Evolutionary conservation across 2,797 vertebrate genomes (phyloP).

Genomic region (Lophius americanus): DNA sequence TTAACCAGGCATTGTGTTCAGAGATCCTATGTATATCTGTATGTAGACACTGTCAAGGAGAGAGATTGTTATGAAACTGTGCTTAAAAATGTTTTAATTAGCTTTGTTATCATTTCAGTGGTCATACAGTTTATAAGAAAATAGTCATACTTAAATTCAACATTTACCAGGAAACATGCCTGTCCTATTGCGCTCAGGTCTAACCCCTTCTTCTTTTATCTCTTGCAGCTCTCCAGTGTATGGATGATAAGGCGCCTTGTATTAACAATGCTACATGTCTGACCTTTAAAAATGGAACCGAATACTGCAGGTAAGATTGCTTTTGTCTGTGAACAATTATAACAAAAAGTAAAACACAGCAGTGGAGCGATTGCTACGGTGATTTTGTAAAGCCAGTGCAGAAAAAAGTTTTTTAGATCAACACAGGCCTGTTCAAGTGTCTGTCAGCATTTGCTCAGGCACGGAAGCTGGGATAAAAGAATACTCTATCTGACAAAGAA

Average conservation of each 20-base stretch:
- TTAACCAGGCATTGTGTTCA: too few species aligned
- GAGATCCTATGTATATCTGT: too few species aligned
- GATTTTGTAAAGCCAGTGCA: slow-evolving; percentile 38
- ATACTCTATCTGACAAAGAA: slow-evolving; percentile 66
- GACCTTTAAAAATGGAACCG: slow-evolving; percentile 88
- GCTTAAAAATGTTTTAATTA: not conserved
- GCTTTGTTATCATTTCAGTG: too few species aligned
- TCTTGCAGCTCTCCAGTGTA: slow-evolving; percentile 91
- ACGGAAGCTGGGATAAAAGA: slow-evolving; percentile 61
- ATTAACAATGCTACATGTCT: slow-evolving; percentile 90
- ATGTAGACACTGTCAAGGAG: not conserved
- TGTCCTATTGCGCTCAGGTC: slow-evolving; percentile 8
- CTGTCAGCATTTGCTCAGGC: slow-evolving; percentile 64
- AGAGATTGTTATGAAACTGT: not conserved
- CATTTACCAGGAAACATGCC: not conserved
- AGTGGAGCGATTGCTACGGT: slow-evolving; percentile 14
- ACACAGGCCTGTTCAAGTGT: slow-evolving; percentile 48
- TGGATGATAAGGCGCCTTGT: slow-evolving; percentile 87
- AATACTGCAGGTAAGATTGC: slow-evolving; percentile 91
- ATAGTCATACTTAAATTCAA: not conserved
- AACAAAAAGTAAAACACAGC: slow-evolving; percentile 13
- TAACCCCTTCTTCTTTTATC: slow-evolving; percentile 45
- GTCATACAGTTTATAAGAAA: not conserved
- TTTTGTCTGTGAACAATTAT: not conserved
- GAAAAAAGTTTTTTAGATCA: slow-evolving; percentile 54